Conservation (phyloP, 2,888 invertebrate species). For the Scaeva pyrastri region DNA sequence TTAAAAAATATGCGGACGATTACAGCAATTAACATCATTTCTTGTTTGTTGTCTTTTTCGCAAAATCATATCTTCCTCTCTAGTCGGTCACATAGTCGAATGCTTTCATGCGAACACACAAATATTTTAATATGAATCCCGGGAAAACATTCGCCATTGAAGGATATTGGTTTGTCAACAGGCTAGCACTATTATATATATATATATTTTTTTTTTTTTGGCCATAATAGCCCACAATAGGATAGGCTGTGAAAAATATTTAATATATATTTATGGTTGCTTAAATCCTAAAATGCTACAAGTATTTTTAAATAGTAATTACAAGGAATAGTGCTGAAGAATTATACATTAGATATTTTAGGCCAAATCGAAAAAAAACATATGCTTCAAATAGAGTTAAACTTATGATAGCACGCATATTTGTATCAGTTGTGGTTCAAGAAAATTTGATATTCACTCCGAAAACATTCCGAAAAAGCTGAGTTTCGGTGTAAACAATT, state of each 20-base stretch:
- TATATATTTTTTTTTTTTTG: constrained; percentile 51
- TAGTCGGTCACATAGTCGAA: constrained; percentile 14
- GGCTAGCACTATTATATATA: constrained; percentile 61
- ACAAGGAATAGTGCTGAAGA: constrained; percentile 55
- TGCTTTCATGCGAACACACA: constrained; percentile 44
- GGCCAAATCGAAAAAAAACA: not conserved
- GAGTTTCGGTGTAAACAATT: too few species aligned
- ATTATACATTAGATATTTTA: constrained; percentile 7
- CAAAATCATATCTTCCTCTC: constrained; percentile 50
- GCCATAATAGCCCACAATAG: constrained; percentile 69
- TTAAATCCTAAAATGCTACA: constrained; percentile 56
- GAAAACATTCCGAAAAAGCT: too few species aligned
- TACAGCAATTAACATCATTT: constrained; percentile 64
- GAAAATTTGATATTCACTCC: too few species aligned
- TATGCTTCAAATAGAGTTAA: too few species aligned
- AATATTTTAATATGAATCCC: constrained; percentile 41
- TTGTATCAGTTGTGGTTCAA: too few species aligned
- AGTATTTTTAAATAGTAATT: constrained; percentile 32
- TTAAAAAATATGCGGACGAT: constrained; percentile 54
- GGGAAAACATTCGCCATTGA: constrained; percentile 43
- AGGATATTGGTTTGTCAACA: constrained; percentile 58
- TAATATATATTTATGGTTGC: constrained; percentile 71
- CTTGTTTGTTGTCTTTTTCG: constrained; percentile 41
- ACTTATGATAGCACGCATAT: too few species aligned
- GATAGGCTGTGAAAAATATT: constrained; percentile 75